Conservation (phyloP, 30 jellyfish, hydroid and myxozoan genomes). For the Aurelia aurita region DNA sequence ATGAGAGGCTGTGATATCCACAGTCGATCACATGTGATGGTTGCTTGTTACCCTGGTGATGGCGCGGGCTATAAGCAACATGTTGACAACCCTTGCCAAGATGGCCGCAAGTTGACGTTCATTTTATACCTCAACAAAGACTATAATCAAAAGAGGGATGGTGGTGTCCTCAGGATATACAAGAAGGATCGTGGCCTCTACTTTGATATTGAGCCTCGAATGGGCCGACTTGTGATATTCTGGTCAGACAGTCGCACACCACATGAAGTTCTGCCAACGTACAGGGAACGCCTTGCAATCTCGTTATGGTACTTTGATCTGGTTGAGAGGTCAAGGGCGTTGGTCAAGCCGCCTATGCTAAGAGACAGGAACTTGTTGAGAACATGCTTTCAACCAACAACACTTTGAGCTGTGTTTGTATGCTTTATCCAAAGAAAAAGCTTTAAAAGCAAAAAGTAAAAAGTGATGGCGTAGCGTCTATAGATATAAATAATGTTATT, state of each 20-base stretch:
- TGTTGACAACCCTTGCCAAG: conserved; percentile 89
- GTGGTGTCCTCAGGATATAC: conserved; percentile 84
- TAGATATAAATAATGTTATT: no score
- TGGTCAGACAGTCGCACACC: conserved; percentile 97
- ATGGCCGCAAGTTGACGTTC: conserved; percentile 90
- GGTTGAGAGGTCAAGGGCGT: conserved; percentile 54
- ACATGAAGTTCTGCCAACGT: conserved; percentile 89
- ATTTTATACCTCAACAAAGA: conserved; percentile 78
- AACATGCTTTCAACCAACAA: background rate
- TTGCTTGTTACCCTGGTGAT: conserved; percentile 94
- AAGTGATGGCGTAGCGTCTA: no score
- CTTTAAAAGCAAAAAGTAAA: no score
- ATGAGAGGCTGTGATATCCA: conserved; percentile 46
- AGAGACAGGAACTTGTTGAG: conserved; percentile 1
- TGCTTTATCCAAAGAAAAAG: no score
- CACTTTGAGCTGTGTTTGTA: background rate
- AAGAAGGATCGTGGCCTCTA: conserved; percentile 40
- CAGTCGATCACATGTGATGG: conserved; percentile 77
- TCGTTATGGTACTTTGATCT: conserved; percentile 90
- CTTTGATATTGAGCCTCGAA: conserved; percentile 75
- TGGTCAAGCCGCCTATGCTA: conserved; percentile 6
- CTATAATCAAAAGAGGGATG: conserved; percentile 79
- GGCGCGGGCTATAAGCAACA: conserved; percentile 88
- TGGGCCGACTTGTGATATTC: conserved; percentile 72
- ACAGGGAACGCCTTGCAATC: conserved; percentile 75